phyloP scores from a whole-genome alignment of 2,797 vertebrate species.

The Peromyscus melanophrys region DNA sequence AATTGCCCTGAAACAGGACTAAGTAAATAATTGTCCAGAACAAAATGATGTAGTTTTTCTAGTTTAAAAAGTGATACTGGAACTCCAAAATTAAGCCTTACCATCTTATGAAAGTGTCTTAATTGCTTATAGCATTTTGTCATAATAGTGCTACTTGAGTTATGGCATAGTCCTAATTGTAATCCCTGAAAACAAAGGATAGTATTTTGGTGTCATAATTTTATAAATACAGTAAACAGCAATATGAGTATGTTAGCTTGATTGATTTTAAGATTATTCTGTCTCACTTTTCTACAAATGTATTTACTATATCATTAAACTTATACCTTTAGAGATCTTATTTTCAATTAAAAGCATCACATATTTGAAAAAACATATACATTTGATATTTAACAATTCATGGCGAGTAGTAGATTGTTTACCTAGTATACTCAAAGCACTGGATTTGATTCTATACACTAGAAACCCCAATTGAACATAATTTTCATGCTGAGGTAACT shows the following conservation, averaged over 20 bases:
- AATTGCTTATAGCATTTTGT: not conserved
- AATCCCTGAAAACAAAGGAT: conserved; percentile 18
- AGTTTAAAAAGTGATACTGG: not conserved
- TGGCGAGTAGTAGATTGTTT: not conserved
- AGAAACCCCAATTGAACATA: not conserved
- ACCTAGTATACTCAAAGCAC: not conserved
- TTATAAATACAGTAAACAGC: not conserved
- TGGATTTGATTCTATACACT: not conserved
- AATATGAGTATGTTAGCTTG: conserved; percentile 19
- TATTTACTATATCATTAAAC: not conserved
- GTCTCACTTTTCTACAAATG: conserved; percentile 16
- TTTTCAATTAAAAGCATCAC: conserved; percentile 53
- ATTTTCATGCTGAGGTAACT: not conserved
- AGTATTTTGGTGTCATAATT: conserved; percentile 31
- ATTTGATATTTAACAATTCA: conserved; percentile 41
- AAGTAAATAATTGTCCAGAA: not conserved
- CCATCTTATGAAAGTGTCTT: conserved; percentile 6
- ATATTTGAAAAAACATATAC: not conserved
- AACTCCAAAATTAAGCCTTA: not conserved
- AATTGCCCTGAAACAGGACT: not conserved
- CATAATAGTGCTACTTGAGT: not conserved
- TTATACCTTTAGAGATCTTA: conserved; percentile 3
- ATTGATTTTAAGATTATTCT: conserved; percentile 10
- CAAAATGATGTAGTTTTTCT: not conserved
- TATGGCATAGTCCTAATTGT: not conserved